Evolutionary conservation across 2,797 vertebrate species (phyloP).

Genomic region (Alectoris magna): DNA sequence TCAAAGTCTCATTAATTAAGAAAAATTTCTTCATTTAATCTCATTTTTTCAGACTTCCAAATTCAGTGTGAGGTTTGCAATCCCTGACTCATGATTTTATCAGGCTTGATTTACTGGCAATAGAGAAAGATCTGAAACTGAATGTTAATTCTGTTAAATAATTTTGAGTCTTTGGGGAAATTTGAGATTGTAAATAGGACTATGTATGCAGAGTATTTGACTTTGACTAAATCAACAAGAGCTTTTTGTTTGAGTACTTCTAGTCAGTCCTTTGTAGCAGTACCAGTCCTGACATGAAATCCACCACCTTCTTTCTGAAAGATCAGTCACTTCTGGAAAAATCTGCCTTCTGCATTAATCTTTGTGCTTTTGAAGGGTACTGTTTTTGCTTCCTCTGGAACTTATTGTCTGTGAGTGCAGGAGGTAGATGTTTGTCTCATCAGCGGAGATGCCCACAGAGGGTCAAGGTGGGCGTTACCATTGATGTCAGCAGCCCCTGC

Average conservation of each 20-base stretch:
- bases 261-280: neutral
- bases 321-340: neutral
- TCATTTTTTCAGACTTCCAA: neutral
- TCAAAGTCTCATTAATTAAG: neutral
- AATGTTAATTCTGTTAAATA: conserved; percentile 10
- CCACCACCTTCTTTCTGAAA: neutral
- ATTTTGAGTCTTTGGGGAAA: neutral
- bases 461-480: neutral
- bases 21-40: neutral
- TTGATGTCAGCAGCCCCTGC: neutral
- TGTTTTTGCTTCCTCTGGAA: neutral
- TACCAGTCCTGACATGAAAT: neutral
- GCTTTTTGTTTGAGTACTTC: neutral
- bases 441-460: neutral
- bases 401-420: neutral
- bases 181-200: neutral
- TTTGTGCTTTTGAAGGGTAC: neutral
- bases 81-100: neutral
- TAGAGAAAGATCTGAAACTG: neutral
- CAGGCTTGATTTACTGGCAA: neutral
- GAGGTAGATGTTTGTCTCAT: neutral
- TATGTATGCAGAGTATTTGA: conserved; percentile 6
- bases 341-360: neutral
- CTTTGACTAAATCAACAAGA: neutral
- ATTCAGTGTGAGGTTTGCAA: neutral